Percentiles rank a stretch among this genome's conserved stretches.
These are phyloP conservation scores for Drosophila bocki DNA, from an alignment of 1,140 invertebrate genomes.

Conservation along the genomic window DNA sequence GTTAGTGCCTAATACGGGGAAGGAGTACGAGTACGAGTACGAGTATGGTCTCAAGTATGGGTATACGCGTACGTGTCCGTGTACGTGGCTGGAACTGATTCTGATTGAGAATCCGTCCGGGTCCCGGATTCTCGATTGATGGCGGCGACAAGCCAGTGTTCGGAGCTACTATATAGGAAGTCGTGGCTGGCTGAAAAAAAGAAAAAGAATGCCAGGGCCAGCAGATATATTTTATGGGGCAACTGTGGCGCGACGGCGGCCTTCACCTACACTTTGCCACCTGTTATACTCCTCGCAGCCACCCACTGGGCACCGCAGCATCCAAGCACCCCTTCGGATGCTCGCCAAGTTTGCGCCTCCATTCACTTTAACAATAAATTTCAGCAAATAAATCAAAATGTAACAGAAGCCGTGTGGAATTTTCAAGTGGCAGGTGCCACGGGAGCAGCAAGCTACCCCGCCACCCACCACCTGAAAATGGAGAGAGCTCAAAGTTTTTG, in stretches of 20 bases:
- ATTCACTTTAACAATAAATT: slow-evolving; percentile 78
- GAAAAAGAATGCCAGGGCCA: slow-evolving; percentile 22
- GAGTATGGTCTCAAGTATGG: background rate
- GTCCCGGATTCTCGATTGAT: slow-evolving; percentile 28
- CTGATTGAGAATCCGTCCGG: slow-evolving; percentile 58
- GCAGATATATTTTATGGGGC: slow-evolving; percentile 39
- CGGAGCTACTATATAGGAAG: slow-evolving; percentile 12
- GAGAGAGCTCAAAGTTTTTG: slow-evolving; percentile 66
- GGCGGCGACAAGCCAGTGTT: slow-evolving; percentile 26
- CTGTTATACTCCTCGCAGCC: slow-evolving; percentile 20
- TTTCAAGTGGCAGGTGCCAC: slow-evolving; percentile 75
- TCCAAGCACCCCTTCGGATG: background rate
- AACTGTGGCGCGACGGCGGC: slow-evolving; percentile 33
- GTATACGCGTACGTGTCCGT: slow-evolving; percentile 10
- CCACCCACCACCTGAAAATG: slow-evolving; percentile 7
- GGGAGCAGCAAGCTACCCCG: slow-evolving; percentile 1
- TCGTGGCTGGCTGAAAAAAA: slow-evolving; percentile 9
- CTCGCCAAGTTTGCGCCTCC: slow-evolving; percentile 58
- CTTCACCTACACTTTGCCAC: slow-evolving; percentile 41
- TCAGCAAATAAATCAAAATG: slow-evolving; percentile 82
- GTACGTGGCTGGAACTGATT: slow-evolving; percentile 33
- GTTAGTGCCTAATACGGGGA: slow-evolving; percentile 24
- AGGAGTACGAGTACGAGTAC: background rate
- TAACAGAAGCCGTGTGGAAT: slow-evolving; percentile 77
- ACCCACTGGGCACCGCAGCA: background rate